These are phyloP conservation scores for Hoplostethus mediterraneus DNA, from an alignment of 2,797 vertebrate species.

Conservation along the genomic window DNA sequence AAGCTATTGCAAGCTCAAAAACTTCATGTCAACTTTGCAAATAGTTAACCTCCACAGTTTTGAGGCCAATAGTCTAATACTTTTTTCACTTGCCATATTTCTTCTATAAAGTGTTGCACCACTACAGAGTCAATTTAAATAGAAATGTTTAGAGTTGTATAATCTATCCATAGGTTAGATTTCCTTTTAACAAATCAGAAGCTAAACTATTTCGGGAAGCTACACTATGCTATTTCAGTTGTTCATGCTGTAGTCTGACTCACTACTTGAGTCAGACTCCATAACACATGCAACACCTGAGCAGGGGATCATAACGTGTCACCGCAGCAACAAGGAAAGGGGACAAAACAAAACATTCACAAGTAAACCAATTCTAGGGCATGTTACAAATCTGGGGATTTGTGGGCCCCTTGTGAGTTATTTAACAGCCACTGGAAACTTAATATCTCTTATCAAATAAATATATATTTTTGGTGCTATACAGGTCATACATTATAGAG, in stretches of 20 bases:
- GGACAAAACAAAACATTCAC: not conserved
- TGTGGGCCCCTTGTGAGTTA: conserved; percentile 42
- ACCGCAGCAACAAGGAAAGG: conserved; percentile 19
- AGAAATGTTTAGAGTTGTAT: not conserved
- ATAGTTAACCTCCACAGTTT: too few species aligned
- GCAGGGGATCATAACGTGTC: conserved; percentile 26
- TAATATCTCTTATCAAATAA: conserved; percentile 15
- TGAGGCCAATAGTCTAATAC: too few species aligned
- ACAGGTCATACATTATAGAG: not conserved
- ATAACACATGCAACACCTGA: conserved; percentile 27
- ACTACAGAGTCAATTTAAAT: conserved; percentile 1
- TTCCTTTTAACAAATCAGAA: conserved; percentile 12
- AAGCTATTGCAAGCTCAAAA: too few species aligned
- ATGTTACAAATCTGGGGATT: conserved; percentile 38
- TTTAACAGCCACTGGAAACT: conserved; percentile 13
- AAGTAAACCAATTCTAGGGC: conserved; percentile 35
- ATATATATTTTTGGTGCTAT: conserved; percentile 6
- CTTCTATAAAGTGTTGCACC: not conserved
- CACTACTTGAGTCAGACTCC: conserved; percentile 7
- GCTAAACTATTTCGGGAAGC: too few species aligned
- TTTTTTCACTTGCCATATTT: not conserved
- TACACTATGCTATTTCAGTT: not conserved
- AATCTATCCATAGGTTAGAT: conserved; percentile 9
- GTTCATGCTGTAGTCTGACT: conserved; percentile 11
- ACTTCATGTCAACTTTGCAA: too few species aligned